These are phyloP conservation scores for Cynocephalus volans DNA, from an alignment of 2,113 vertebrate species.

Conservation along the genomic window DNA sequence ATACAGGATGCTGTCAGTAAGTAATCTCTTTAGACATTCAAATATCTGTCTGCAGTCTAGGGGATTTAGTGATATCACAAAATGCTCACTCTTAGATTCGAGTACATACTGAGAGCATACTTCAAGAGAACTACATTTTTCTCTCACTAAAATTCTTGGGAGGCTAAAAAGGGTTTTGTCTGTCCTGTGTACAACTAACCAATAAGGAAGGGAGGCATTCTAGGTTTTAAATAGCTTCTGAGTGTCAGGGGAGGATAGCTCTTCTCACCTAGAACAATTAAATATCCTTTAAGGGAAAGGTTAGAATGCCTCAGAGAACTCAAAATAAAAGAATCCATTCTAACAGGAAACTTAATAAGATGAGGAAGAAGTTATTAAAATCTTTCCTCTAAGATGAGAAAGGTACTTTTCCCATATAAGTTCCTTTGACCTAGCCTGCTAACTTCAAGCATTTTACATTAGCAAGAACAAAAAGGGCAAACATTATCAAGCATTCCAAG, in stretches of 20 bases:
- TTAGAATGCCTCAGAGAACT: slow-evolving; percentile 25
- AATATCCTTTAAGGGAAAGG: slow-evolving; percentile 37
- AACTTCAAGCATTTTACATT: slow-evolving; percentile 51
- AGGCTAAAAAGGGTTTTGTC: slow-evolving; percentile 23
- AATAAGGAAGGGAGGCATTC: slow-evolving; percentile 7
- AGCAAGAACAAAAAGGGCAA: slow-evolving; percentile 45
- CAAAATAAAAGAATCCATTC: slow-evolving; percentile 46
- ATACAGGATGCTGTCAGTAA: neutral
- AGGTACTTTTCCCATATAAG: neutral
- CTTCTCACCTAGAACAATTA: slow-evolving; percentile 45
- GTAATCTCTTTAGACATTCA: neutral
- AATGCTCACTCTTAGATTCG: neutral
- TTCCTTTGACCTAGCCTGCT: neutral
- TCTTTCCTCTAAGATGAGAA: neutral
- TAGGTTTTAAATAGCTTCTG: slow-evolving; percentile 74
- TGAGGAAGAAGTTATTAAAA: slow-evolving; percentile 54
- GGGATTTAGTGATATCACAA: neutral
- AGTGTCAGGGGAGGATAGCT: neutral
- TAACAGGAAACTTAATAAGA: slow-evolving; percentile 31
- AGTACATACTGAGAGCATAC: neutral
- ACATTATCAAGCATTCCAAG: slow-evolving; percentile 61
- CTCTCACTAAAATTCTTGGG: slow-evolving; percentile 35
- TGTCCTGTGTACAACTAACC: slow-evolving; percentile 41
- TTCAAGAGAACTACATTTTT: slow-evolving; percentile 30
- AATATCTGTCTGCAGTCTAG: neutral